These are phyloP conservation scores for Eriosoma lanigerum DNA, from an alignment of 1,140 invertebrate genomes.

Conservation along the genomic window DNA sequence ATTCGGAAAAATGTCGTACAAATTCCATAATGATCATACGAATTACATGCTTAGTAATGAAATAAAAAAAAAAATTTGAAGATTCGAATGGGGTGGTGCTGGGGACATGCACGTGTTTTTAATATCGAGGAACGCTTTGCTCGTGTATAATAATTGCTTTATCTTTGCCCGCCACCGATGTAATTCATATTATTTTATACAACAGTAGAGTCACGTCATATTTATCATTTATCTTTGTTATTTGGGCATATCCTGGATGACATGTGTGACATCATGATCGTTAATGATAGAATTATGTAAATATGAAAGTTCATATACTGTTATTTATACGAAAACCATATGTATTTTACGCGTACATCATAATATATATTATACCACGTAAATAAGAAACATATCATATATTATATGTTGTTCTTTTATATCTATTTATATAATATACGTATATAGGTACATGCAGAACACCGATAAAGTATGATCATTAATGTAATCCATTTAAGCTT, in stretches of 20 bases:
- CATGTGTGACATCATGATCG: neutral
- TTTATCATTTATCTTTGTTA: neutral
- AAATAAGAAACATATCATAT: neutral
- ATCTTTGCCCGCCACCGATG: neutral
- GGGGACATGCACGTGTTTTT: no score
- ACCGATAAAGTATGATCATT: neutral
- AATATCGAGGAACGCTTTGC: no score
- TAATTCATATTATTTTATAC: neutral
- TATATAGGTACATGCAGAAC: no score
- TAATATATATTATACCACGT: neutral
- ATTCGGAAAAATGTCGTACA: no score
- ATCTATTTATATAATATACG: neutral
- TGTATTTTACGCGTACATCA: no score
- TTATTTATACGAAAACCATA: neutral
- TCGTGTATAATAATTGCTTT: neutral
- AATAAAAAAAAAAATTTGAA: no score
- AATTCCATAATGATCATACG: no score
- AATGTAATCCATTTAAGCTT: neutral
- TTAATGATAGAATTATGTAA: conserved; percentile 25
- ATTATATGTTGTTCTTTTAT: neutral
- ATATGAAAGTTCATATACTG: neutral
- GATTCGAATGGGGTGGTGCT: no score
- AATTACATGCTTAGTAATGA: no score
- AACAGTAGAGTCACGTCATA: neutral
- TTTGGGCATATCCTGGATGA: neutral